These are phyloP conservation scores for Orchesellides sinensis DNA, from an alignment of 2,888 invertebrate species.

Conservation along the genomic window DNA sequence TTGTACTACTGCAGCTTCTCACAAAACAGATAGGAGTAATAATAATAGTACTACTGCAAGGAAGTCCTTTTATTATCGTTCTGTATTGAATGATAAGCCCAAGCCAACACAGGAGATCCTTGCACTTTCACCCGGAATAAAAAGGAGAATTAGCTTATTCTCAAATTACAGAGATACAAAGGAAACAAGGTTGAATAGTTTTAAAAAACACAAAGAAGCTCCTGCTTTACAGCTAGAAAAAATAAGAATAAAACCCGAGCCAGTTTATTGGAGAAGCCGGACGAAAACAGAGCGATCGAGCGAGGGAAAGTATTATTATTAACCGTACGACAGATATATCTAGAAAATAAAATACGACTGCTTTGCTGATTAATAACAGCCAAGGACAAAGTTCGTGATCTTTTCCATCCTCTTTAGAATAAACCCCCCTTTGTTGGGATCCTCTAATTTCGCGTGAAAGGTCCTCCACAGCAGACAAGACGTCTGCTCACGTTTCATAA, in stretches of 20 bases:
- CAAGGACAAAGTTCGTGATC: slow-evolving; percentile 10
- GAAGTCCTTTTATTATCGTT: slow-evolving; percentile 10
- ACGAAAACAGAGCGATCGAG: background rate
- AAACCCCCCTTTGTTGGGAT: slow-evolving; percentile 44
- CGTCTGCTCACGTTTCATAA: slow-evolving; percentile 68
- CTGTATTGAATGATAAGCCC: slow-evolving; percentile 1
- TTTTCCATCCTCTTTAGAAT: background rate
- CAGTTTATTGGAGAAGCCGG: background rate
- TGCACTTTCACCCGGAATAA: background rate
- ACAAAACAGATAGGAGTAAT: slow-evolving; percentile 29
- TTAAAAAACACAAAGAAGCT: background rate
- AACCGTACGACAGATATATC: no score
- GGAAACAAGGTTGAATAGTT: background rate
- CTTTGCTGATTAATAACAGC: background rate
- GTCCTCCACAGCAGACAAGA: slow-evolving; percentile 67
- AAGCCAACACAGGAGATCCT: background rate
- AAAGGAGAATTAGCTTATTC: slow-evolving; percentile 15
- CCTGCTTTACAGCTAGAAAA: background rate
- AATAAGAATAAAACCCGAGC: background rate
- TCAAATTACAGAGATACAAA: background rate
- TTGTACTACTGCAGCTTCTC: background rate
- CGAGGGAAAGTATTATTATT: no score
- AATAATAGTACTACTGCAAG: slow-evolving; percentile 25
- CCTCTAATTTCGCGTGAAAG: slow-evolving; percentile 67
- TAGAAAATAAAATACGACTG: no score